These are phyloP conservation scores for Ochotona curzoniae DNA, from an alignment of 2,113 vertebrate species.

Conservation along the genomic window DNA sequence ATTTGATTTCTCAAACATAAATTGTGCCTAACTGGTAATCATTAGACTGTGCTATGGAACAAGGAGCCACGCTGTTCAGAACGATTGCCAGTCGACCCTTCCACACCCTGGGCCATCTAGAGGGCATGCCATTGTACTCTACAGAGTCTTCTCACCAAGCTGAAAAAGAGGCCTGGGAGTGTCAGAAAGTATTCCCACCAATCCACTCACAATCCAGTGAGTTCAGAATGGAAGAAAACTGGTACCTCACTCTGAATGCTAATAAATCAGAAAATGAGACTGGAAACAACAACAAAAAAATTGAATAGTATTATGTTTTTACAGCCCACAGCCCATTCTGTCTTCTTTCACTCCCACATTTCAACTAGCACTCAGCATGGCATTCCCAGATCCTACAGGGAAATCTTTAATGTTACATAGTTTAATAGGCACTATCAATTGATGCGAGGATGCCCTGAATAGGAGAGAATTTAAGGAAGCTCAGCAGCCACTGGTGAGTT, in stretches of 20 bases:
- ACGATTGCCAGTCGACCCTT: accelerated
- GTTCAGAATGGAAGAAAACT: not conserved
- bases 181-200: not conserved
- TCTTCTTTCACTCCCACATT: not conserved
- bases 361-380: accelerated
- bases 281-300: not conserved
- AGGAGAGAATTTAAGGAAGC: not conserved
- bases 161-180: accelerated
- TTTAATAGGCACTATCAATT: not conserved
- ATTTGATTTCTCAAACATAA: conserved; percentile 1
- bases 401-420: accelerated
- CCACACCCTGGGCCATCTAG: too few relatives aligned
- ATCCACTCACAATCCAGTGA: not conserved
- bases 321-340: accelerated
- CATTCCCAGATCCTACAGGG: not conserved
- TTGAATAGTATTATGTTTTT: not conserved
- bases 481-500: not conserved
- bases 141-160: too few relatives aligned
- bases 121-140: accelerated
- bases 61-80: not conserved
- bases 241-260: not conserved
- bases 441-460: not conserved
- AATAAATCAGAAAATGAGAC: not conserved
- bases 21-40: not conserved
- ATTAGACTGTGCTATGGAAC: not conserved